Base-by-base conservation (phyloP, 2,888 invertebrate species). In the Pocota personata region DNA sequence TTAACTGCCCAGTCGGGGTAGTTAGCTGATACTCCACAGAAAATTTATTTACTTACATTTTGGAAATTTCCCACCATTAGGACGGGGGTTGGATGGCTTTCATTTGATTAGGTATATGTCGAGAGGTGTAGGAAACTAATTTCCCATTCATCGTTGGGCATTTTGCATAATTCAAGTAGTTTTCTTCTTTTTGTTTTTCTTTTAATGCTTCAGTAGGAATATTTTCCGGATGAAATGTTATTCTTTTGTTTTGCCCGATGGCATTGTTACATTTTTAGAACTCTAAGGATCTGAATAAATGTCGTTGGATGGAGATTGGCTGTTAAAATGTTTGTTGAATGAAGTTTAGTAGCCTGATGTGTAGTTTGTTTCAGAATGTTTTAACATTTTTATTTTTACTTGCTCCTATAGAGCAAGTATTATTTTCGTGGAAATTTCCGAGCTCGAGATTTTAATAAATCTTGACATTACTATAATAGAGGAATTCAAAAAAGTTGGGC, bases 141-240 rank as follows among this genome's bases (percentile, higher is more conserved):
- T 60, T 14, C 3, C 2, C 58, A 60, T 40, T 60, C 24, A 60
- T 40, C 58, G 21, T 60, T 40, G 40, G 37, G 24, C 58, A 40
- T 60, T 60, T 60, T 60, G 58, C 58, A 60, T 60, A 60, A 60
- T 40, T 40, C 40, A 60, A 24, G 21, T 40, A 58, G 35, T 58
- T 58, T 24, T 40, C 2, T 4, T 24, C 2, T 5, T 32, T 46
- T 46, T 19, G 32, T 35, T 14, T 27, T 55, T 3, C 16, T 32
- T 21, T 50, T 24, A 50, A 12, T 50, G 6, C 14, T 30, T 55
- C 14, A 14, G 55, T 30, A 30, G 30, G 16, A 7, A 30, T 30
- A 27, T 32, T 30, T 14, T 50, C 24, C 21, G 7, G 21, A n/a
- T 50, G 27, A n/a, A 52, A 30, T 55, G 6, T 0, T 16, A 5